Base-by-base conservation (phyloP, 2,113 vertebrate species). In the Siniperca knerii region DNA sequence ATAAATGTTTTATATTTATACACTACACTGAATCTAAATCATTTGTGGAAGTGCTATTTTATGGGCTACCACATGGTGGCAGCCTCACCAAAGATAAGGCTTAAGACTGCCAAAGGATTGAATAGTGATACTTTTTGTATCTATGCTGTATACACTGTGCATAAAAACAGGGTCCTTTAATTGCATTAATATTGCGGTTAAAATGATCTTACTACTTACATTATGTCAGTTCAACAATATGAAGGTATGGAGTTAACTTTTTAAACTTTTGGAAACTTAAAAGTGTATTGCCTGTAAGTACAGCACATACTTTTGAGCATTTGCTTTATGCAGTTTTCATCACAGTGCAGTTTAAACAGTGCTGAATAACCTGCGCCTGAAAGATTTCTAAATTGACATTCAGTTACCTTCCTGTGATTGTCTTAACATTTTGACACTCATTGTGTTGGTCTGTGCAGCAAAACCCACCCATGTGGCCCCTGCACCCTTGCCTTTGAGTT, bases 31-130 rank as follows among this genome's bases (percentile, higher is more conserved):
- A 42, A 7, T 64, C 21, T 6, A 25, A 55, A 46, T 42, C 2
- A 7, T 82, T 65, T 79, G 18, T 77, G 4, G 12, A 37, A 46
- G 15, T 79, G 77, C 6, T 72, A 6, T 87, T 71, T 71, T 16
- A 46, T n/a, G 23, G 1, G 33, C 16, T 20, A 71, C 90, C 94
- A 92, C 87, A 60, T 33, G 92, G 83, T 87, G 92, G 91, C 87
- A 87, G 82, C 67, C 20, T 78, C 37, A 37, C 29, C 52, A 69
- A 80, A 79, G 61, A 79, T n/a, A 55, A 72, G 18, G 18, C 29
- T 70, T 23, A 25, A 67, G 68, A 21, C 18, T 61, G 9, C 21
- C 44, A 3, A 5, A 54, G 5, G 3, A 33, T 8, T 25, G 10
- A 69, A 11, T 5, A n/a, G 52, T 33, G 25, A 54, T 4, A 8